These are phyloP conservation scores for Drosophila limbata DNA, from an alignment of 2,888 invertebrate species.

Conservation along the genomic window DNA sequence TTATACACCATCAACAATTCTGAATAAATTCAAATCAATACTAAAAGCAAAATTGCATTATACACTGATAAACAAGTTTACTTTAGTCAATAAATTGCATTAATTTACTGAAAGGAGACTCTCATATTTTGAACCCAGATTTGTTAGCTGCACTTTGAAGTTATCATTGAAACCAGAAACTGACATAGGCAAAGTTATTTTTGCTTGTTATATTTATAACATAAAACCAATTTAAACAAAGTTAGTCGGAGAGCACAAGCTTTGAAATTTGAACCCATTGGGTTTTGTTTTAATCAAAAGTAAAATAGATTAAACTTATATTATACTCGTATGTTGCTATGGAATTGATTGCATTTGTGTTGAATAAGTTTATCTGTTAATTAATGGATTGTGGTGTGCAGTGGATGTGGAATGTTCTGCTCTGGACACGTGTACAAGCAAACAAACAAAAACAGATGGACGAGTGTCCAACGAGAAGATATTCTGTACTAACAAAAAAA, in stretches of 20 bases:
- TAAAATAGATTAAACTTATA: background rate
- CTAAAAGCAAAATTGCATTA: background rate
- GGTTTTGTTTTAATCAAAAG: constrained; percentile 2
- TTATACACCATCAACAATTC: background rate
- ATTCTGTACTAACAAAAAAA: background rate
- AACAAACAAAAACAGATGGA: background rate
- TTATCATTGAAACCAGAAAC: background rate
- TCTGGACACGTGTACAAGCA: background rate
- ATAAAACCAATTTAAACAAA: constrained; percentile 2
- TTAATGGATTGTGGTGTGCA: constrained; percentile 10
- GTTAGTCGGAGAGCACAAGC: background rate
- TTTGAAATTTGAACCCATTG: background rate
- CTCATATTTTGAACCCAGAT: background rate
- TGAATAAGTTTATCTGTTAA: constrained; percentile 12
- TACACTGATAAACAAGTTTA: background rate
- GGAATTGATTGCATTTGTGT: background rate
- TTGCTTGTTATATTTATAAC: background rate
- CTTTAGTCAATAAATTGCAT: background rate
- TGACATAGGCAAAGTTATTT: background rate
- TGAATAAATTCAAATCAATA: background rate
- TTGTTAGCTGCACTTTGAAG: background rate
- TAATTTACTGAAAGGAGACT: background rate
- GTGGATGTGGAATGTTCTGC: background rate
- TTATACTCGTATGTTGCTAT: background rate
- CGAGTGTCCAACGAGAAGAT: background rate